These are phyloP conservation scores for Neostethus bicornis DNA, from an alignment of 2,797 vertebrate species.

Conservation along the genomic window DNA sequence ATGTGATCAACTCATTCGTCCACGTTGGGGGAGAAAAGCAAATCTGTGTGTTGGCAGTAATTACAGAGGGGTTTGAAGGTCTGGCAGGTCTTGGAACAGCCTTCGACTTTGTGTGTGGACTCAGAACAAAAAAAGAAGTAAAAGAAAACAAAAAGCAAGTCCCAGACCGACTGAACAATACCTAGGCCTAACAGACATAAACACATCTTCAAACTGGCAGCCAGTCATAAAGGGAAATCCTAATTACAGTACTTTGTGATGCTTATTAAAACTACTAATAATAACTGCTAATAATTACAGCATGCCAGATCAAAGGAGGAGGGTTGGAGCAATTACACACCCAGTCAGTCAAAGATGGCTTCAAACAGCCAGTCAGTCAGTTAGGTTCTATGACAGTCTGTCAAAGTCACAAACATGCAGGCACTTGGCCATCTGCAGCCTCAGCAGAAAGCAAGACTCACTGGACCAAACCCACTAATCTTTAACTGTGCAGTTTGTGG, in stretches of 20 bases:
- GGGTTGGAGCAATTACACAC: slow-evolving; percentile 65
- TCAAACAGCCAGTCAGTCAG: slow-evolving; percentile 35
- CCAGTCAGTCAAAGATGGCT: slow-evolving; percentile 51
- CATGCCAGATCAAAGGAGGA: slow-evolving; percentile 66
- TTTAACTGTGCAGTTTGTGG: background rate
- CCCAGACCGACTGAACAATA: slow-evolving; percentile 63
- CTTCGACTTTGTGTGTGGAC: slow-evolving; percentile 44
- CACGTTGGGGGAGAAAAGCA: slow-evolving; percentile 15
- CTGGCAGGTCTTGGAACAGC: slow-evolving; percentile 45
- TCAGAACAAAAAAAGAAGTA: slow-evolving; percentile 62
- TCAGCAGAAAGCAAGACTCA: slow-evolving; percentile 7
- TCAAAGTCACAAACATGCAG: slow-evolving; percentile 15
- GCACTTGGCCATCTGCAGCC: slow-evolving; percentile 11
- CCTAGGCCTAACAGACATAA: slow-evolving; percentile 41
- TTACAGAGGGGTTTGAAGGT: slow-evolving; percentile 45
- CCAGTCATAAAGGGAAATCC: slow-evolving; percentile 69
- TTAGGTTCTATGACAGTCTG: slow-evolving; percentile 33
- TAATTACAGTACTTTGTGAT: slow-evolving; percentile 76
- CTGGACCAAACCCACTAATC: background rate
- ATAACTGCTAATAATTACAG: slow-evolving; percentile 81
- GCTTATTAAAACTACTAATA: slow-evolving; percentile 81
- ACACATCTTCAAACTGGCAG: slow-evolving; percentile 54
- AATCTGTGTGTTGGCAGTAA: slow-evolving; percentile 34
- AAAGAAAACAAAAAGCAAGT: slow-evolving; percentile 59
- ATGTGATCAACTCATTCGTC: slow-evolving; percentile 13